Evolutionary conservation across 2,113 vertebrate species (phyloP).

Genomic region (Empidonax alnorum): DNA sequence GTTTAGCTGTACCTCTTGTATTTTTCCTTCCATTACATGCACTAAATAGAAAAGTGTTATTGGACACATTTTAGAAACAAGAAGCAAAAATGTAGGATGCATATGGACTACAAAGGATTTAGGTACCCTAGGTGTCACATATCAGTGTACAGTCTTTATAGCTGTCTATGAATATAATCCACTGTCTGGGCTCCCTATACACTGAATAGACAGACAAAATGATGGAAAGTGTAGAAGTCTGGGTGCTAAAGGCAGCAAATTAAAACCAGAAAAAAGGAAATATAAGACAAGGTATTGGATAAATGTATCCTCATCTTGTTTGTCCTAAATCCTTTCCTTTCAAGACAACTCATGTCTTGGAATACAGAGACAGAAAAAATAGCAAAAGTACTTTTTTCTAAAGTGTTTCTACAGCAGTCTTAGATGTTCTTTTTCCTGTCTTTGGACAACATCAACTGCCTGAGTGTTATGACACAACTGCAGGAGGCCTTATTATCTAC

Average conservation of each 20-base stretch:
- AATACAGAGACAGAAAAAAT: background rate
- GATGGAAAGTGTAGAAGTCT: background rate
- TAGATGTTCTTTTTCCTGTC: background rate
- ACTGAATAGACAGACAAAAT: background rate
- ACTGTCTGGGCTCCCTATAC: background rate
- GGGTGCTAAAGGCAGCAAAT: background rate
- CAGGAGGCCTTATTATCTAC: fast-evolving
- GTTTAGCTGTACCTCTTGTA: background rate
- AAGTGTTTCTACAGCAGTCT: background rate
- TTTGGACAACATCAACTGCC: background rate
- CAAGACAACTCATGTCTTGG: background rate
- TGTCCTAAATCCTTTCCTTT: background rate
- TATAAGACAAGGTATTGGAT: background rate
- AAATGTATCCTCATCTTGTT: background rate
- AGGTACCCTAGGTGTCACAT: fast-evolving
- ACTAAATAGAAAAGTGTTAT: background rate
- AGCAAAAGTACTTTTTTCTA: background rate
- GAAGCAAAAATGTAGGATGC: background rate
- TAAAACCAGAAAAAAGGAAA: background rate
- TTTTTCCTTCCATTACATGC: background rate
- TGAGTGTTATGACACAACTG: background rate
- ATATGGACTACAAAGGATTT: background rate
- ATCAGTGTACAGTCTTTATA: background rate
- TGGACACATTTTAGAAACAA: background rate
- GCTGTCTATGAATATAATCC: background rate